phyloP scores from a whole-genome alignment of 2,888 invertebrate species.

The Dynastes grantii region DNA sequence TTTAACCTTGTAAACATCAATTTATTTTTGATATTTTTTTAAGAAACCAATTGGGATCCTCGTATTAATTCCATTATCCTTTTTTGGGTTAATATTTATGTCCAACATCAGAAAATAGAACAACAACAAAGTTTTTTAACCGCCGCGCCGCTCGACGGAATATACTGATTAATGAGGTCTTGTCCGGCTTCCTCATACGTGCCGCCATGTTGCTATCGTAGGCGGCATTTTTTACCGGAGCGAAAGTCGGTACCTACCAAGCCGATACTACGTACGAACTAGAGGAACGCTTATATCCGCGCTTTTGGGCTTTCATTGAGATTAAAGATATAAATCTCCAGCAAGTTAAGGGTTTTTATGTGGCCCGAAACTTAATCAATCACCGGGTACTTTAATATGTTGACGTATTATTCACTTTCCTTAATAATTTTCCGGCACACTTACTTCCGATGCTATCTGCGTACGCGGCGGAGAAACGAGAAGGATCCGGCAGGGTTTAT shows the following conservation, averaged over 20 bases:
- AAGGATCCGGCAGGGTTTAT: neutral
- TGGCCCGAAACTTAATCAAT: conserved; percentile 35
- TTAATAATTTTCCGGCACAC: conserved; percentile 37
- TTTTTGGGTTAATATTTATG: neutral
- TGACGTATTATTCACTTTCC: conserved; percentile 46
- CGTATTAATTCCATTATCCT: too few species aligned
- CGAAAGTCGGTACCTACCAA: conserved; percentile 7
- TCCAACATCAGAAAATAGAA: conserved; percentile 11
- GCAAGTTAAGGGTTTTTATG: conserved; percentile 37
- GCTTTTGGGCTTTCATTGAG: conserved; percentile 44
- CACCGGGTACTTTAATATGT: conserved; percentile 45
- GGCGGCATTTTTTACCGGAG: conserved; percentile 26
- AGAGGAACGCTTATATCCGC: neutral
- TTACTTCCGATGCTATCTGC: neutral
- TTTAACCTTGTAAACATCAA: too few species aligned
- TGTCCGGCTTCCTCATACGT: neutral
- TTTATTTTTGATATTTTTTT: too few species aligned
- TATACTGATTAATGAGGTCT: conserved; percentile 25
- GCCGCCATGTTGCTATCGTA: conserved; percentile 16
- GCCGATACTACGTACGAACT: conserved; percentile 4
- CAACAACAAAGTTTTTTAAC: conserved; percentile 16
- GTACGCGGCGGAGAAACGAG: neutral
- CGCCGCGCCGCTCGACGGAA: neutral
- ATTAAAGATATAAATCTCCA: conserved; percentile 49
- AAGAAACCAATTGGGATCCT: too few species aligned